Conservation (phyloP, 2,113 vertebrate species). For the Sigmodon hispidus region DNA sequence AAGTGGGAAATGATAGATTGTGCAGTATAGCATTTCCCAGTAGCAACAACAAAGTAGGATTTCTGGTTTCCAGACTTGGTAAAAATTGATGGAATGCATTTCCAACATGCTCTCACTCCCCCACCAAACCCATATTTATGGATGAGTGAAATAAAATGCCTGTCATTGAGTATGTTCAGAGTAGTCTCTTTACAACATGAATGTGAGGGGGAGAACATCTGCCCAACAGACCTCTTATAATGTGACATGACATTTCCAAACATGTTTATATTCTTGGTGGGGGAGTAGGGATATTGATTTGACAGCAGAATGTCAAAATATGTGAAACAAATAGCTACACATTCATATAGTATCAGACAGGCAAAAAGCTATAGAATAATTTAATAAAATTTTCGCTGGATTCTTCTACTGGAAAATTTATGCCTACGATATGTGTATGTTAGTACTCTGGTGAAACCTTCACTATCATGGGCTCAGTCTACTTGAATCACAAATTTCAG, state of each 20-base stretch:
- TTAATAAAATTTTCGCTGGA: neutral
- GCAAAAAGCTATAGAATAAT: constrained; percentile 41
- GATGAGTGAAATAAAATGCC: constrained; percentile 40
- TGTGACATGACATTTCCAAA: constrained; percentile 49
- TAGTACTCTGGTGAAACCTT: neutral
- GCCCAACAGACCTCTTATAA: constrained; percentile 50
- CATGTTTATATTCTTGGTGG: constrained; percentile 61
- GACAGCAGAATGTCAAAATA: constrained; percentile 64
- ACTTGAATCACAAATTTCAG: neutral
- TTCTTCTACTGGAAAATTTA: neutral
- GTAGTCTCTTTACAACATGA: neutral
- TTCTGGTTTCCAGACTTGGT: constrained; percentile 49
- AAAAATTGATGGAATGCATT: constrained; percentile 31
- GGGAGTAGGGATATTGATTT: constrained; percentile 48
- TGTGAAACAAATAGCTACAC: constrained; percentile 15
- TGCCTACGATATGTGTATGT: neutral
- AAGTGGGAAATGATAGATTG: constrained; percentile 17
- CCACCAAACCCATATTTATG: constrained; percentile 16
- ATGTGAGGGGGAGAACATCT: constrained; percentile 25
- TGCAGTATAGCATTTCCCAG: constrained; percentile 18
- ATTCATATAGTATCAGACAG: neutral
- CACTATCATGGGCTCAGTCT: neutral
- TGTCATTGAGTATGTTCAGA: constrained; percentile 35
- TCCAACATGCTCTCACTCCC: neutral
- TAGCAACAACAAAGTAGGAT: constrained; percentile 2